Evolutionary conservation across 1,140 invertebrate genomes (phyloP).

Genomic region (Halictus rubicundus): DNA sequence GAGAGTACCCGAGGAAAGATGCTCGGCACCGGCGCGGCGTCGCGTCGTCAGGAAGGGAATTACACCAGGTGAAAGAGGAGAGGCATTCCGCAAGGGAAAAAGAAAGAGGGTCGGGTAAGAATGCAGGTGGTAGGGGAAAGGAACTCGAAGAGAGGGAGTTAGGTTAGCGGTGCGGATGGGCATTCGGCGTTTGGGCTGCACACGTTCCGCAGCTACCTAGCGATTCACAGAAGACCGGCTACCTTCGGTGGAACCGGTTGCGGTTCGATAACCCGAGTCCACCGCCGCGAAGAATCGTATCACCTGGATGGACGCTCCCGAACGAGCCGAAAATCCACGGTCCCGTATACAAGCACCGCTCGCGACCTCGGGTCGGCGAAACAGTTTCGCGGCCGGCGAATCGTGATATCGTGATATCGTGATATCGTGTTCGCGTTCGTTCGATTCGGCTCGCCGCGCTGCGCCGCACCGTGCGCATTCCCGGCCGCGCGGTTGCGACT

Average conservation of each 20-base stretch:
- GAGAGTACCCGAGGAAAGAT: constrained; percentile 51
- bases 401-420: too few species aligned
- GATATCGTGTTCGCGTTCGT: too few species aligned
- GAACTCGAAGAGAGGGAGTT: constrained; percentile 26
- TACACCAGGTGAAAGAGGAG: constrained; percentile 21
- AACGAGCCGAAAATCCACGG: background rate
- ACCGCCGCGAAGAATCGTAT: constrained; percentile 21
- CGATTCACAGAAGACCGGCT: constrained; percentile 72
- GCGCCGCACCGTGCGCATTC: too few species aligned
- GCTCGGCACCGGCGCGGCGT: background rate
- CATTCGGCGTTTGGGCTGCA: constrained; percentile 49
- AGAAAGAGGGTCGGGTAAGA: background rate
- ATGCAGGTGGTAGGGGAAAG: background rate
- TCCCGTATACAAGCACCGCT: background rate
- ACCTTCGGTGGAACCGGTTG: constrained; percentile 68
- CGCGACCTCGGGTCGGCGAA: too few species aligned
- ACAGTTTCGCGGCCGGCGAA: too few species aligned
- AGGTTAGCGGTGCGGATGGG: constrained; percentile 44
- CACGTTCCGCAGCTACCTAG: constrained; percentile 61
- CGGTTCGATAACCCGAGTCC: constrained; percentile 49
- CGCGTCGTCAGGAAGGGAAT: constrained; percentile 31
- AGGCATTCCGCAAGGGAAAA: background rate
- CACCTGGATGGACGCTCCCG: constrained; percentile 19
- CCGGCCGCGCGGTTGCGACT: too few species aligned
- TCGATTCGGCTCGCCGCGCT: too few species aligned